Evolutionary conservation across 2,888 invertebrate genomes (phyloP).

Genomic region (Andrena praecox): DNA sequence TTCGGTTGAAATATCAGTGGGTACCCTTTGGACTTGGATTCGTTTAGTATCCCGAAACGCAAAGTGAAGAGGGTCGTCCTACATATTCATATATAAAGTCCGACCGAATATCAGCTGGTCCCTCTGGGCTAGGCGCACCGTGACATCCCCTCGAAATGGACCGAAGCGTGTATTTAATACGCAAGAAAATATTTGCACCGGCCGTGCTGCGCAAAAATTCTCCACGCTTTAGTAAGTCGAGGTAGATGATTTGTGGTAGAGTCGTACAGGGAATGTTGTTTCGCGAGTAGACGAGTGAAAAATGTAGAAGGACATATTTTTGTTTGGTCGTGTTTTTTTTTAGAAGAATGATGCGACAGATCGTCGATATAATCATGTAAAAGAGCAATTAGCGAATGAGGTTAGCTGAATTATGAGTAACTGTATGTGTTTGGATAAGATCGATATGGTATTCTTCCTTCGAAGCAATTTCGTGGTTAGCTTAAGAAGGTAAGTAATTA

Average conservation of each 20-base stretch:
- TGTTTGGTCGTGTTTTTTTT: too few relatives aligned
- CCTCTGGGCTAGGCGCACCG: neutral
- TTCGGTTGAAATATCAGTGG: constrained; percentile 56
- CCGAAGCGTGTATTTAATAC: constrained; percentile 31
- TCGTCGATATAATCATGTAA: too few relatives aligned
- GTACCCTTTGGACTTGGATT: constrained; percentile 43
- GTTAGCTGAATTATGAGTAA: too few relatives aligned
- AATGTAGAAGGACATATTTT: too few relatives aligned
- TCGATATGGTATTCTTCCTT: too few relatives aligned
- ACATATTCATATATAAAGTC: constrained; percentile 65
- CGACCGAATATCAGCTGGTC: constrained; percentile 17
- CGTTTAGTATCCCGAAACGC: constrained; percentile 45
- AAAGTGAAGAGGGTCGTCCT: constrained; percentile 42
- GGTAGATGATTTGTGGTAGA: neutral
- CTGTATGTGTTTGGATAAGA: too few relatives aligned
- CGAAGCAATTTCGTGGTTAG: too few relatives aligned
- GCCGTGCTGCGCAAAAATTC: neutral
- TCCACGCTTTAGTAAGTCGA: neutral
- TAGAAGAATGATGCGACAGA: too few relatives aligned
- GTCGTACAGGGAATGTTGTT: too few relatives aligned
- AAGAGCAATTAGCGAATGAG: too few relatives aligned
- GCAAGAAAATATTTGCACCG: constrained; percentile 24
- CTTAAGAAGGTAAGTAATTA: too few relatives aligned
- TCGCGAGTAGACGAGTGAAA: too few relatives aligned
- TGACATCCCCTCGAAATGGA: constrained; percentile 23